Base-by-base conservation (phyloP, 2,888 invertebrate species). In the Hyposoter didymator region DNA sequence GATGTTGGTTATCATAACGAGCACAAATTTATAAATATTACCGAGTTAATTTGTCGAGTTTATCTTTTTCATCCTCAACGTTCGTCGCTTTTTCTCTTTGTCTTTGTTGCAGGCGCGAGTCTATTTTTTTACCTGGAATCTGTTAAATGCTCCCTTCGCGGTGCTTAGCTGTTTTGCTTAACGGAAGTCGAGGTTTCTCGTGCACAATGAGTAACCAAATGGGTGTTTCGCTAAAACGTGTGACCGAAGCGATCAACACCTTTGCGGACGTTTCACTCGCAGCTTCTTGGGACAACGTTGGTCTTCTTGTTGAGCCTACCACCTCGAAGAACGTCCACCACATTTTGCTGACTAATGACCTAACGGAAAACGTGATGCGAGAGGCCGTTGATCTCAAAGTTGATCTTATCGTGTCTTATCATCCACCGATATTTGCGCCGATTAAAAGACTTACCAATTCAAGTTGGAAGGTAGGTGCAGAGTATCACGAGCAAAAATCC, bases 241-340 rank as follows among this genome's bases (percentile, higher is more conserved):
- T 97, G 3, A 91, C 97, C 55, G 90, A 94, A 14, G 95, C 94
- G 78, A 94, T 98, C 84, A 95, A 97, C 90, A 93, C 94, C 10
- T 97, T 97, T 94, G 98, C 98, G 0, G 96, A 97, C 10, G 93
- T 95, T 47, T 93, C 94, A 1, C 94, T 97, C 17, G 98, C 98
- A 3, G 98, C 97, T 90, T 95, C 95, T 75, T 99, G 99, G 99
- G 99, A 99, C 92, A 99, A 99, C 94, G 98, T 99, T 74, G 99
- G 99, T 0, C 94, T 99, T 1, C 94, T 99, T 39, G 95, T 99
- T 14, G 98, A 99, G 92, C 98, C 99, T 2, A 93, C 94, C 22
- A 90, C 90, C 72, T 90, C 91, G 35, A 94, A 93, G 88, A 90
- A 94, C 6, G 94, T 98, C 17, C 94, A 94, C 6, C 96, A 95